Percentiles rank a stretch among this genome's conserved stretches.
These are phyloP conservation scores for Sebastes goodei DNA, from an alignment of 2,797 vertebrate genomes.

Conservation along the genomic window DNA sequence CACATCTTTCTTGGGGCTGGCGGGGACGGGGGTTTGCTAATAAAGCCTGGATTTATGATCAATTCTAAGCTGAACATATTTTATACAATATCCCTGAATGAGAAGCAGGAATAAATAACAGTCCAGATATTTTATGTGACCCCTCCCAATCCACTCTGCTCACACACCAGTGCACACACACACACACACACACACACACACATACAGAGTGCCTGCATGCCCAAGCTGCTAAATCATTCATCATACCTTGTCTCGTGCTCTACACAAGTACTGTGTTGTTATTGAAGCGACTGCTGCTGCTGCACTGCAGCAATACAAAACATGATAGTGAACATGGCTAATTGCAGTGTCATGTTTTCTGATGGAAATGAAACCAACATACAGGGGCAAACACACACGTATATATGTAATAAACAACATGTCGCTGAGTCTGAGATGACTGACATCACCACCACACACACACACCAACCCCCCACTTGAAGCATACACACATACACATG, in stretches of 20 bases:
- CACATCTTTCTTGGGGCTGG: neutral
- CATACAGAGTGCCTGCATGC: constrained; percentile 10
- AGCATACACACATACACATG: neutral
- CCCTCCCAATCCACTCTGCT: neutral
- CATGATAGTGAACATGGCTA: constrained; percentile 17
- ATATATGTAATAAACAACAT: constrained; percentile 31
- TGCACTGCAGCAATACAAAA: constrained; percentile 60
- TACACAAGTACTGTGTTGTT: constrained; percentile 43
- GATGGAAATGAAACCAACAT: constrained; percentile 9
- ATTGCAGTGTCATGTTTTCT: constrained; percentile 43
- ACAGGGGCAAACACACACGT: neutral
- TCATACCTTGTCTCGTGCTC: constrained; percentile 50
- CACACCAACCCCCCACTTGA: constrained; percentile 20
- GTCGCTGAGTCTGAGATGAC: constrained; percentile 6
- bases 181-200: neutral
- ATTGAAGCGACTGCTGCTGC: constrained; percentile 16
- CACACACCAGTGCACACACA: neutral
- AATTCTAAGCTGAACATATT: constrained; percentile 10
- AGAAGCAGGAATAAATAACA: constrained; percentile 27
- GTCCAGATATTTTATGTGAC: constrained; percentile 14
- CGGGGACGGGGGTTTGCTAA: neutral
- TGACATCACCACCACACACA: constrained; percentile 43
- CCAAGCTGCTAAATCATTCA: constrained; percentile 60
- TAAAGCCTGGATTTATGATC: neutral
- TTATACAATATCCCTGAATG: constrained; percentile 17